These are phyloP conservation scores for Saturnia japonica DNA, from an alignment of 2,888 invertebrate species.

Conservation along the genomic window DNA sequence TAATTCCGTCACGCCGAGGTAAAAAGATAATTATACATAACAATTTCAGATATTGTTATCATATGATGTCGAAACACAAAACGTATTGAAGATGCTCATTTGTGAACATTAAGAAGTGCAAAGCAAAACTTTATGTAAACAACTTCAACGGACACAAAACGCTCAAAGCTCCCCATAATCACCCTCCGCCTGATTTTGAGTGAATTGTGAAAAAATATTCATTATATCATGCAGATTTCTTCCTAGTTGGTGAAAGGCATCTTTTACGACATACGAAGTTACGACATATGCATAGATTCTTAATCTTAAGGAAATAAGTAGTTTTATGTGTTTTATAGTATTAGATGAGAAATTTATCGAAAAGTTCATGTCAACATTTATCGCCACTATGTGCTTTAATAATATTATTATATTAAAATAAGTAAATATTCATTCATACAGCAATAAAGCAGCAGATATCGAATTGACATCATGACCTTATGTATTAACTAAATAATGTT, in stretches of 20 bases:
- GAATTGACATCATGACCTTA: too few species aligned
- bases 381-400: too few species aligned
- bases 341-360: too few species aligned
- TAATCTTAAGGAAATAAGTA: too few species aligned
- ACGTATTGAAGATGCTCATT: slow-evolving; percentile 1
- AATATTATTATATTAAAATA: too few species aligned
- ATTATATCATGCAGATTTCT: background rate
- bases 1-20: background rate
- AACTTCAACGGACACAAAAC: background rate
- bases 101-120: background rate
- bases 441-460: too few species aligned
- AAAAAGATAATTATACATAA: background rate
- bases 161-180: background rate
- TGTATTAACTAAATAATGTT: too few species aligned
- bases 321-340: too few species aligned
- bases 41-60: background rate
- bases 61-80: background rate
- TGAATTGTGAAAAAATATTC: background rate
- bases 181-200: background rate
- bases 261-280: too few species aligned
- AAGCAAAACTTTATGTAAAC: background rate
- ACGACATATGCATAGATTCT: too few species aligned
- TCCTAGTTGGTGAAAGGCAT: background rate
- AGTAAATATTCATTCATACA: too few species aligned
- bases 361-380: too few species aligned